Evolutionary conservation across 2,113 vertebrate genomes (phyloP), one percentile per base, ranked within the genome.

Genomic region (Burhinus bistriatus): DNA sequence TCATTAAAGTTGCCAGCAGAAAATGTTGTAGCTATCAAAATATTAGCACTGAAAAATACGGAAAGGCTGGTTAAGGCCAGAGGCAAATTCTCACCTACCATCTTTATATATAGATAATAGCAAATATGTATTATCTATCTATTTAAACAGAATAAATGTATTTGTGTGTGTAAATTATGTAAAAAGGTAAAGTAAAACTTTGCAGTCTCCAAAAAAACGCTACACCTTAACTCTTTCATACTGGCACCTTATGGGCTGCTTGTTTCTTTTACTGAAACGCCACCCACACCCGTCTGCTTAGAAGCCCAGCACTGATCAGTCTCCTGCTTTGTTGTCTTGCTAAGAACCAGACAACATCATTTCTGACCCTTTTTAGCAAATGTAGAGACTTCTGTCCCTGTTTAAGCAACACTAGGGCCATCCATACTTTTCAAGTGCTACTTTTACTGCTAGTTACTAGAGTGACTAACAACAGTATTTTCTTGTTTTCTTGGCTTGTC

Each of bases 151-250:
- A 66, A 47, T n/a, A 76, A 70, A 68, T 59, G 10, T 47, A 30
- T 71, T 68, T 76, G 8, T 79, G 26, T 75, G 34, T 58, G 29
- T 70, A 83, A 79, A 64, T 51, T 58, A 34, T 29, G 13, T 57
- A n/a, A 69, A 34, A 55, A 51, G 18, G 30, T 47, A 42, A 84
- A 81, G 16, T 49, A 72, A 88, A 87, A 55, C 27, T 70, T 59
- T 11, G 11, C 21, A 32, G 7, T 73, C 21, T 68, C 47, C 0
- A 27, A 42, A 91, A 76, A 66, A 34, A 0, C 15, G 6, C 12
- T 59, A 36, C 11, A 22, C 32, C 2, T 52, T 55, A 51, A 75
- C 25, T 44, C 34, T 76, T 78, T 93, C 45, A 68, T 32, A 75
- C 32, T 61, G 17, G 72, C 18, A 32, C 27, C 9, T 2, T 42